Conservation (phyloP, 2,797 vertebrate genomes). For the Pagetopsis macropterus region DNA sequence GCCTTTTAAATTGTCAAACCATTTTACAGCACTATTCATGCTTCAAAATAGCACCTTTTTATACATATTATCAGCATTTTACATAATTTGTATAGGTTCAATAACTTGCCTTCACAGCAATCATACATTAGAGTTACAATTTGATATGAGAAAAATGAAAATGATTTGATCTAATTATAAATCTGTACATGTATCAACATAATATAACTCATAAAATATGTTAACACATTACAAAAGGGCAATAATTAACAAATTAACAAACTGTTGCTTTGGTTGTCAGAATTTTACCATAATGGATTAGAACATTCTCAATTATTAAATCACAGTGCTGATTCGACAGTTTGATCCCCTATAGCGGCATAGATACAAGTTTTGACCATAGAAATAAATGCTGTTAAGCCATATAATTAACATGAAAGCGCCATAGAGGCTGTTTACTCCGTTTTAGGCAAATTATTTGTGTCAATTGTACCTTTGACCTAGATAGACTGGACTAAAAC, state of each 20-base stretch:
- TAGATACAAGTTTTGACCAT: no score
- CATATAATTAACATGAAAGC: no score
- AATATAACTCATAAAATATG: not conserved
- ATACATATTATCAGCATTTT: not conserved
- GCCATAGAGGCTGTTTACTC: not conserved
- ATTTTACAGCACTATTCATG: not conserved
- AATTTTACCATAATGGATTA: no score
- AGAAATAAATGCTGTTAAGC: no score
- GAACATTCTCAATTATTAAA: no score
- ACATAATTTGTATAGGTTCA: not conserved
- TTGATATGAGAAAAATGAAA: not conserved
- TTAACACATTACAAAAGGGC: not conserved
- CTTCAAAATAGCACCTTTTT: not conserved
- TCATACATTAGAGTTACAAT: not conserved
- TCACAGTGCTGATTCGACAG: no score
- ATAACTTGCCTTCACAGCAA: not conserved
- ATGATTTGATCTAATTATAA: not conserved
- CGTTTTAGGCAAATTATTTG: not conserved
- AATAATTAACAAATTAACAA: not conserved
- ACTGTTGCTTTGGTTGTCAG: no score
- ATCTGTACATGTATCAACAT: not conserved
- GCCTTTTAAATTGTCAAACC: not conserved
- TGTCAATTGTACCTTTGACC: conserved; percentile 29
- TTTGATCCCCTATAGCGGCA: no score
- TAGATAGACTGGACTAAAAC: conserved; percentile 9